Conservation (phyloP, 2,888 invertebrate species). For the Plagiodera versicolora region DNA sequence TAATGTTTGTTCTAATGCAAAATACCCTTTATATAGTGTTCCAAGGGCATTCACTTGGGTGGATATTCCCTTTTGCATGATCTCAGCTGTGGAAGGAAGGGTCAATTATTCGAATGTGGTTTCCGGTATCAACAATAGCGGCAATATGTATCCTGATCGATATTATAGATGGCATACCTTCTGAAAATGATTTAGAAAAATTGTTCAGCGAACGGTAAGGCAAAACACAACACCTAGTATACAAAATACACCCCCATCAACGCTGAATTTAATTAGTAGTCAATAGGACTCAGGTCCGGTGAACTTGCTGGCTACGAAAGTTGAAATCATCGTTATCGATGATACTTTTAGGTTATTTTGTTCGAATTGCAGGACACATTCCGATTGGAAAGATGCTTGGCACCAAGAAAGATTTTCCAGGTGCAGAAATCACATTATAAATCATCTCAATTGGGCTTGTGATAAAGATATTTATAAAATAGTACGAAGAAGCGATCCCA, state of each 20-base stretch:
- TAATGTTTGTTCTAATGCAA: too few species aligned
- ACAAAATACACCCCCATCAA: too few species aligned
- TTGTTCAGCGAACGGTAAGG: constrained; percentile 56
- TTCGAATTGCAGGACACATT: constrained; percentile 54
- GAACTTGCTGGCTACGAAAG: too few species aligned
- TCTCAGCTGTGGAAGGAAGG: neutral
- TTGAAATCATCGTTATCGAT: too few species aligned
- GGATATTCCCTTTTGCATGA: neutral
- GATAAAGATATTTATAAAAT: constrained; percentile 64
- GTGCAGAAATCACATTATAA: constrained; percentile 60
- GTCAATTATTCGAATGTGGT: constrained; percentile 30
- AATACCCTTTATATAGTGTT: neutral
- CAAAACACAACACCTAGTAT: too few species aligned
- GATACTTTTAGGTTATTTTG: too few species aligned
- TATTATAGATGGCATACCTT: constrained; percentile 39
- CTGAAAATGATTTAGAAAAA: constrained; percentile 56
- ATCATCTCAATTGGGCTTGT: constrained; percentile 64
- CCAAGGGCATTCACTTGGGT: neutral
- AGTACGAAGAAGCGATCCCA: constrained; percentile 53
- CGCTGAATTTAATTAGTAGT: too few species aligned
- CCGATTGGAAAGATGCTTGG: constrained; percentile 64
- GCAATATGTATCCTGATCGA: constrained; percentile 50
- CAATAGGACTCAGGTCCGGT: too few species aligned
- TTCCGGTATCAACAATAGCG: constrained; percentile 48
- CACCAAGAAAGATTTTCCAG: constrained; percentile 61